A percentile compares a stretch with the other conserved stretches of the same genome.
Conservation (phyloP, 2,113 vertebrate genomes). For the Brachypteracias leptosomus region DNA sequence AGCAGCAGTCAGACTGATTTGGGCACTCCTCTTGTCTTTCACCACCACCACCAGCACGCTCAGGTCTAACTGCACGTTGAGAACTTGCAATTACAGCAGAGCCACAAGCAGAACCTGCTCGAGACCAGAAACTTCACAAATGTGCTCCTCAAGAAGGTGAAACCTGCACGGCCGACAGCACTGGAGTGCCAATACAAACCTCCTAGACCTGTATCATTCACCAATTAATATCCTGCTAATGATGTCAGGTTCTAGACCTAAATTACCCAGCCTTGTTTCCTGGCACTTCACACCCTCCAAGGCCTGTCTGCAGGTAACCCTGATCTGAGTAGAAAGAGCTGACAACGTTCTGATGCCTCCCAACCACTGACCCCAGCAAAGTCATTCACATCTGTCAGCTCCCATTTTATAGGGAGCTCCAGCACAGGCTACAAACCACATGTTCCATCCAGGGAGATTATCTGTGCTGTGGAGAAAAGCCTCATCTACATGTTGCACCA, state of each 20-base stretch:
- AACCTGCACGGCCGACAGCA: neutral
- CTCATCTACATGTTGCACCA: accelerated
- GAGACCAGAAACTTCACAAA: neutral
- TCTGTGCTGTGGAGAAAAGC: neutral
- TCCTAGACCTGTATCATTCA: neutral
- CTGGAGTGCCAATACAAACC: neutral
- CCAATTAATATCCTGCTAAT: neutral
- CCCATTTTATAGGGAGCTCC: neutral
- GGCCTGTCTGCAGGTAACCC: neutral
- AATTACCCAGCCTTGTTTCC: neutral
- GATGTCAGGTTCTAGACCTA: neutral
- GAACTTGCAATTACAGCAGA: neutral
- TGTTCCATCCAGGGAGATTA: neutral
- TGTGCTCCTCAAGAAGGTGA: neutral
- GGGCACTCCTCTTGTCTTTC: neutral
- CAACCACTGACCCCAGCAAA: neutral
- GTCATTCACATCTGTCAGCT: neutral
- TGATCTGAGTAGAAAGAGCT: neutral
- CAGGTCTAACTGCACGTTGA: accelerated
- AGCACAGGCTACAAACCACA: neutral
- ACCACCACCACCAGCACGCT: neutral
- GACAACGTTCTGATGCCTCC: neutral
- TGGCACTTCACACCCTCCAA: neutral
- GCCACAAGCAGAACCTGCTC: neutral
- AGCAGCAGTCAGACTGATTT: neutral